Percentiles rank a stretch among this genome's conserved stretches.
These are phyloP conservation scores for Galemys pyrenaicus DNA, from an alignment of 2,113 vertebrate genomes.

Conservation along the genomic window DNA sequence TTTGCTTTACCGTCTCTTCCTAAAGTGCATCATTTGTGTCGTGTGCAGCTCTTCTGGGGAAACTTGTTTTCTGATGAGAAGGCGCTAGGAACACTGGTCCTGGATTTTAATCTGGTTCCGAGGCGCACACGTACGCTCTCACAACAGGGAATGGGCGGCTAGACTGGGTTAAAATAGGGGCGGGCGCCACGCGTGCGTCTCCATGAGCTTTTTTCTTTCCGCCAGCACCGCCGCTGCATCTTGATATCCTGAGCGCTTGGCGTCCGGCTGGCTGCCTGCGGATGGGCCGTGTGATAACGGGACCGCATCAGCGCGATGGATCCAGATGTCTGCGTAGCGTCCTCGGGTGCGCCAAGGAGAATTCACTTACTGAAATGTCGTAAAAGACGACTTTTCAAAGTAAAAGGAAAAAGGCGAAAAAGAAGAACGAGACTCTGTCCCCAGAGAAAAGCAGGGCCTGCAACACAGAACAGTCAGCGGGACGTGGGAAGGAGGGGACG, in stretches of 20 bases:
- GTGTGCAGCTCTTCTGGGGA: too few species aligned
- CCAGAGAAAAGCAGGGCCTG: constrained; percentile 29
- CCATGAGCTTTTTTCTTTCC: too few species aligned
- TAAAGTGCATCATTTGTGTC: constrained; percentile 15
- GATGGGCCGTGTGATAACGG: constrained; percentile 72
- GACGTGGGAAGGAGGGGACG: neutral
- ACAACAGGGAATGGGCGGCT: constrained; percentile 44
- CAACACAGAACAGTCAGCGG: constrained; percentile 51
- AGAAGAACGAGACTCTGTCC: constrained; percentile 61
- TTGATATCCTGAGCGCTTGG: constrained; percentile 59
- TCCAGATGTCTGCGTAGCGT: constrained; percentile 63
- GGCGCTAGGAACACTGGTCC: constrained; percentile 51
- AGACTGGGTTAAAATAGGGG: neutral
- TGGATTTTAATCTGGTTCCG: constrained; percentile 64
- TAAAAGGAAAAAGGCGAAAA: too few species aligned
- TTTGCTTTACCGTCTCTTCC: neutral
- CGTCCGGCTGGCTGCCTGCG: constrained; percentile 60
- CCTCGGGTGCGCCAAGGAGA: constrained; percentile 75
- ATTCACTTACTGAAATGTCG: constrained; percentile 78
- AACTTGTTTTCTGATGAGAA: constrained; percentile 60
- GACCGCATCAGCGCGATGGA: constrained; percentile 75
- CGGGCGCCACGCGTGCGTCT: too few species aligned
- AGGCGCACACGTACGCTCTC: constrained; percentile 67
- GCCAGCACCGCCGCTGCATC: neutral
- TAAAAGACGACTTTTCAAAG: constrained; percentile 75